Base-by-base conservation (phyloP, 2,797 vertebrate genomes). In the Thripadectes ignobilis region DNA sequence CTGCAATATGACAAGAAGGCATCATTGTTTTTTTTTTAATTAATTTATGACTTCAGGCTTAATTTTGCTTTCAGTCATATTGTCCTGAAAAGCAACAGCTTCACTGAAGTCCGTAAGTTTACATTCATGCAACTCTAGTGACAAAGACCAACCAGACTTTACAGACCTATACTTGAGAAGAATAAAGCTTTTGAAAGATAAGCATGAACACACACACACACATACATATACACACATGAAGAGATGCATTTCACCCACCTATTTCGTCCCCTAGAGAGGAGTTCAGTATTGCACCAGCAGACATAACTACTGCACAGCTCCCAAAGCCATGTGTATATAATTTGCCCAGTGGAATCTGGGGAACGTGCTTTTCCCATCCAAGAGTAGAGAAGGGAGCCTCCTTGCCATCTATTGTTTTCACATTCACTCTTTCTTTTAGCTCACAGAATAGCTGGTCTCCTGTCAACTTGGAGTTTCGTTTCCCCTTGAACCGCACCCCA, bases 211-310 rank as follows among this genome's bases (percentile, higher is more conserved):
- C 38, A 84, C 7, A 29, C 3, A 14, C 29, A 39, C 12, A 41
- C 6, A 43, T 6, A 39, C 6, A 54, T 6, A 30, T 9, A 30
- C 29, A 87, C 32, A 88, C 21, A 38, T 1, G 18, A 77, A 87
- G 0, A 75, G 65, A 85, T 48, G 23, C 41, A 54, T 66, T 78
- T 94, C 51, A 99, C 99, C 98, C 97, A 99, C 99, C 99, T 62
- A 99, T 99, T 98, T 99, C 99, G n/a, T 98, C 98, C 34, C 99
- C 99, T 86, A 99, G 97, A 36, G 98, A 98, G 10, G 99, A 99
- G 95, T 98, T 99, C 88, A 99, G 98, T 96, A 99, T 99, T 93
- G 99, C 98, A 14, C 99, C 99, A 3, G 99, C 99, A 10, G 99
- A 99, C 72, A 99, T 99, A 96, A 99, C 99, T 38, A 99, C 99